Conservation (phyloP, 2,888 invertebrate genomes). For the Clivina fossor region DNA sequence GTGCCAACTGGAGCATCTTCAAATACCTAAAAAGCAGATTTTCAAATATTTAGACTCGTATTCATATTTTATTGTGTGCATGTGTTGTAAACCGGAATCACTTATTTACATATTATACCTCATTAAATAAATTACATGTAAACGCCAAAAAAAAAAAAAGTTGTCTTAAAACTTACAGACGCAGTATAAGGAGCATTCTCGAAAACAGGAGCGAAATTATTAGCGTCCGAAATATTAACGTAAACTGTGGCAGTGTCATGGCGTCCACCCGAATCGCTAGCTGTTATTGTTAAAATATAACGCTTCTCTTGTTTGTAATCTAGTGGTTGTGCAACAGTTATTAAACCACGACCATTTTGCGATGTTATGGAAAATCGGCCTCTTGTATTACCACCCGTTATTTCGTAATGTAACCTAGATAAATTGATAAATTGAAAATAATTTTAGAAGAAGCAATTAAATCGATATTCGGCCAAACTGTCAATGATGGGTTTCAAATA, state of each 20-base stretch:
- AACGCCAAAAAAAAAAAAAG: neutral
- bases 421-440: too few species aligned
- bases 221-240: conserved; percentile 92
- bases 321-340: conserved; percentile 85
- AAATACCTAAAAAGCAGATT: conserved; percentile 70
- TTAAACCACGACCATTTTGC: conserved; percentile 82
- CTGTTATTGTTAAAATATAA: conserved; percentile 83
- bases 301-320: conserved; percentile 91
- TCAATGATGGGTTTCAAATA: too few species aligned
- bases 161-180: conserved; percentile 56
- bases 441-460: too few species aligned
- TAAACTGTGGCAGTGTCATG: conserved; percentile 87
- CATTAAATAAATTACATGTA: neutral
- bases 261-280: conserved; percentile 86
- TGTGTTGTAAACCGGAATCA: neutral
- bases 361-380: conserved; percentile 88
- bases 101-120: neutral
- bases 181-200: conserved; percentile 91
- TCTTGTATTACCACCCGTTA: conserved; percentile 80
- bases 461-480: too few species aligned
- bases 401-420: conserved; percentile 77
- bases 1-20: conserved; percentile 93
- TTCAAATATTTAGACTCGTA: neutral
- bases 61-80: neutral
- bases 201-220: conserved; percentile 91